Percentiles rank a stretch among this genome's conserved stretches.
phyloP scores from a whole-genome alignment of 2,113 vertebrate genomes.

The Neopipo cinnamomea region DNA sequence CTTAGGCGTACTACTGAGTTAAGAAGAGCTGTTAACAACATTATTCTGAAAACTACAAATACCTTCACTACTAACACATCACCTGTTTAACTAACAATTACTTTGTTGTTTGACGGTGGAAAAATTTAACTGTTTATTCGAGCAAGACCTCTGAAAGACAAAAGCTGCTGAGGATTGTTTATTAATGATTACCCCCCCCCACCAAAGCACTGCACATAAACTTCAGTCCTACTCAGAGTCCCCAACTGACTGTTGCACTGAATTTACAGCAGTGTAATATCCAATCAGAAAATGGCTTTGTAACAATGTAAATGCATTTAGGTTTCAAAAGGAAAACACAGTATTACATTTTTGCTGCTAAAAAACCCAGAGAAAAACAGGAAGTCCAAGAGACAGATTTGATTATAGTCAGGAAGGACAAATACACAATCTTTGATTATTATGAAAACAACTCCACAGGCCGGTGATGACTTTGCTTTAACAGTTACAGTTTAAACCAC shows the following conservation, averaged over 20 bases:
- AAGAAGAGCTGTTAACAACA: not conserved
- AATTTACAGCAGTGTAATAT: not conserved
- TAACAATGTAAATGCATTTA: not conserved
- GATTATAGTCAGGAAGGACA: slow-evolving; percentile 14
- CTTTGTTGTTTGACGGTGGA: not conserved
- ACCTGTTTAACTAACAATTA: not conserved
- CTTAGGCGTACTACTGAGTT: not conserved
- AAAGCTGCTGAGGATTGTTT: not conserved
- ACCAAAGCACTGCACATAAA: fast-evolving
- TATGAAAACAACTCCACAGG: not conserved
- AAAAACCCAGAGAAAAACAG: not conserved
- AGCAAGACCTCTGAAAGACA: not conserved
- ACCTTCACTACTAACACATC: not conserved
- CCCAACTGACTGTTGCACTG: not conserved
- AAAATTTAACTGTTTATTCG: not conserved
- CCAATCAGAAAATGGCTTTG: not conserved
- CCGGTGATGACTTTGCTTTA: not conserved
- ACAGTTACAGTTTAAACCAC: not conserved
- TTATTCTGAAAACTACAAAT: not conserved
- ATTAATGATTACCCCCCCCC: fast-evolving
- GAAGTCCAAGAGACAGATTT: slow-evolving; percentile 37
- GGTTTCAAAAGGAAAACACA: not conserved
- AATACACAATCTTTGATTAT: not conserved
- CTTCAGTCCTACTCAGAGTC: not conserved
- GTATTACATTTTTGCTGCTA: not conserved